Evolutionary conservation across 2,113 vertebrate genomes (phyloP).

Genomic region (Aspiorhynchus laticeps): DNA sequence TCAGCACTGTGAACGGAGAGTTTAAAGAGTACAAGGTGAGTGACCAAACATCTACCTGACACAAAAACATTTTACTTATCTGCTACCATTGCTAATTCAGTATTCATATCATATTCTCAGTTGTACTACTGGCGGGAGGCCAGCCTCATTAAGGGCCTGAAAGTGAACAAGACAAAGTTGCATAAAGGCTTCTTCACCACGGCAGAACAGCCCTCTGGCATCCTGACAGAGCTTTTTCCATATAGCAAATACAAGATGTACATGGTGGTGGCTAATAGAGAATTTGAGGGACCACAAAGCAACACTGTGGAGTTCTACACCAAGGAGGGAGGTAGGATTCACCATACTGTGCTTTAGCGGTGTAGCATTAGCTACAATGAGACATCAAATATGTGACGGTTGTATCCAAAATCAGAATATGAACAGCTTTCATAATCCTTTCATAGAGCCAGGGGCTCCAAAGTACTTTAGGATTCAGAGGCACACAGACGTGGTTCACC

Average conservation of each 20-base stretch:
- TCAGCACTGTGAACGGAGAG: constrained; percentile 86
- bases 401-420: not conserved
- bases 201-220: constrained; percentile 77
- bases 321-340: constrained; percentile 88
- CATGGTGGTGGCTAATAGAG: constrained; percentile 92
- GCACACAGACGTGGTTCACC: constrained; percentile 79
- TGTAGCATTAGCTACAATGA: not conserved
- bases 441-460: constrained; percentile 87
- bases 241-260: constrained; percentile 93
- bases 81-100: not conserved
- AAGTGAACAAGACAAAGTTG: constrained; percentile 86
- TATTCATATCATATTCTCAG: constrained; percentile 72
- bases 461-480: constrained; percentile 86
- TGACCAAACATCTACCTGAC: not conserved
- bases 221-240: constrained; percentile 86
- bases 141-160: constrained; percentile 87
- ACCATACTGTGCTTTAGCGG: not conserved
- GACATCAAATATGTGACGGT: not conserved
- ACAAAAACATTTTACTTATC: not conserved
- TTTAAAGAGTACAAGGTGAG: constrained; percentile 96
- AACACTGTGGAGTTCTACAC: constrained; percentile 88
- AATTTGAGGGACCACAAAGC: constrained; percentile 86
- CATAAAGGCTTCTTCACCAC: constrained; percentile 82
- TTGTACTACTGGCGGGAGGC: constrained; percentile 93
- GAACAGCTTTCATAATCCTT: constrained; percentile 6